phyloP scores from a whole-genome alignment of 2,888 invertebrate genomes.

The Apodemia mormo region DNA sequence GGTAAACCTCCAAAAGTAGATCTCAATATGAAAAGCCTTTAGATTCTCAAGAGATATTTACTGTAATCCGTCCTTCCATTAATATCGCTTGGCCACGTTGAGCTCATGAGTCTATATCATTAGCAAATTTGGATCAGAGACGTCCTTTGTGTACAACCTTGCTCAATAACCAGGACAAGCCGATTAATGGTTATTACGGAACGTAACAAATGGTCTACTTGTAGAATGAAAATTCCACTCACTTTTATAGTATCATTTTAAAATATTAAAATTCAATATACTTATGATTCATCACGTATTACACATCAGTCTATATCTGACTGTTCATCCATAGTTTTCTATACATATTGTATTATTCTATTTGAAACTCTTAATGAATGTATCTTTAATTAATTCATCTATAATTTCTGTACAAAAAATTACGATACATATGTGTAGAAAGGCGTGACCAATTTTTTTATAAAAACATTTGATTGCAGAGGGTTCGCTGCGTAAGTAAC shows the following conservation, averaged over 20 bases:
- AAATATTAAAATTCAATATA: background rate
- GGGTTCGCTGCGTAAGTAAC: too few species aligned
- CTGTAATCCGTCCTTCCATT: constrained; percentile 3
- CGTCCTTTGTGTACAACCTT: constrained; percentile 20
- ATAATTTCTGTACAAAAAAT: too few species aligned
- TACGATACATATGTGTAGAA: too few species aligned
- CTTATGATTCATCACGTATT: background rate
- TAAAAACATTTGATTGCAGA: too few species aligned
- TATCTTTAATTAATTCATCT: too few species aligned
- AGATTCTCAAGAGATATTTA: constrained; percentile 7
- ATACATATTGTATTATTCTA: too few species aligned
- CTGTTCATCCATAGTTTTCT: too few species aligned
- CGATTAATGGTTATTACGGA: constrained; percentile 25
- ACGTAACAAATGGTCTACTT: constrained; percentile 1
- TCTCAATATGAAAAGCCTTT: background rate
- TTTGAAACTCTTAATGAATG: too few species aligned
- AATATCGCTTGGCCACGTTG: constrained; percentile 6
- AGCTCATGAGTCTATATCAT: constrained; percentile 18
- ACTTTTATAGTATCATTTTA: background rate
- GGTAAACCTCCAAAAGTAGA: background rate
- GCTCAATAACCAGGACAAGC: constrained; percentile 26
- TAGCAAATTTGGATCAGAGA: constrained; percentile 27
- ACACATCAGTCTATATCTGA: too few species aligned
- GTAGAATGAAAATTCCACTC: background rate
- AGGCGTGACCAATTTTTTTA: too few species aligned